Conservation (phyloP, 2,888 invertebrate species). For the Scrobipalpa costella region DNA sequence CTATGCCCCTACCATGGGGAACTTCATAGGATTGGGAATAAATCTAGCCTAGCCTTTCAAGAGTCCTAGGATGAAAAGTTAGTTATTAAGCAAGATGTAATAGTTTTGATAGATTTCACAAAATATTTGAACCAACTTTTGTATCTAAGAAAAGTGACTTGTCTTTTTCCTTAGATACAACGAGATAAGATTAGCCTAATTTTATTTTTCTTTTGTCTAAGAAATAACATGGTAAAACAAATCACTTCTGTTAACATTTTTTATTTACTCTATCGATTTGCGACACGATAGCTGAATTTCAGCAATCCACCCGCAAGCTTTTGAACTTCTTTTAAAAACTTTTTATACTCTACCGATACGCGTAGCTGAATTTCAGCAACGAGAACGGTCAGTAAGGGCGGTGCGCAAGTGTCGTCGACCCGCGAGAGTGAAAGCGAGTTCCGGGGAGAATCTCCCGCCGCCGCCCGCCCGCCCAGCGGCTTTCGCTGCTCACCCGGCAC, state of each 20-base stretch:
- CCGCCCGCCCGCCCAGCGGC: conserved; percentile 72
- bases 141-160: no score
- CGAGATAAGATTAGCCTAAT: no score
- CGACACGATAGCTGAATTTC: no score
- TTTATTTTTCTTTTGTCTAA: no score
- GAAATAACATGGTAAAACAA: no score
- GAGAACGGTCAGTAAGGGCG: conserved; percentile 66
- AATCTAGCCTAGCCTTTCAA: background rate
- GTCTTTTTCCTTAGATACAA: no score
- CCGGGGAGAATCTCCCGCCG: conserved; percentile 63
- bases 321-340: background rate
- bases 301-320: no score
- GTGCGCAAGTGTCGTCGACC: conserved; percentile 74
- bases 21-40: background rate
- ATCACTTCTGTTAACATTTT: no score
- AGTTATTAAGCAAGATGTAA: no score
- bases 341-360: background rate
- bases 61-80: background rate
- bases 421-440: conserved; percentile 77
- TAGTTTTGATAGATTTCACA: no score
- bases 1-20: conserved; percentile 7
- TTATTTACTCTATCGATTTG: no score
- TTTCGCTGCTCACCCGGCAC: conserved; percentile 69
- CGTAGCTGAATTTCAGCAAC: conserved; percentile 28
- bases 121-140: no score